A percentile compares a stretch with the other conserved stretches of the same genome.
These are phyloP conservation scores for Smutsia gigantea DNA, from an alignment of 2,797 vertebrate genomes.

Conservation along the genomic window DNA sequence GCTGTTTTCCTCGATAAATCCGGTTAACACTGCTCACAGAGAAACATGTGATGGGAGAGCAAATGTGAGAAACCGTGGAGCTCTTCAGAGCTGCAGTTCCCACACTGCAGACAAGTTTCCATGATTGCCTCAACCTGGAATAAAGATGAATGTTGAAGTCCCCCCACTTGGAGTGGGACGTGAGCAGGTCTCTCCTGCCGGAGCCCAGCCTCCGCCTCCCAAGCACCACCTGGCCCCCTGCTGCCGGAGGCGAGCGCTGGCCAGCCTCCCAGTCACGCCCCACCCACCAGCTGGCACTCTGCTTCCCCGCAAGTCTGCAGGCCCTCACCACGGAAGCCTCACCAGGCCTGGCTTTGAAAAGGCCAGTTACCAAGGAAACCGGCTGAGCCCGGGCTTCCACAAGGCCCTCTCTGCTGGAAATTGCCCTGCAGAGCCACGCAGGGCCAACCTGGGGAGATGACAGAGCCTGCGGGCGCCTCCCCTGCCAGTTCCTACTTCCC, in stretches of 20 bases:
- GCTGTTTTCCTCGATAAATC: not conserved
- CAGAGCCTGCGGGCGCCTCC: not conserved
- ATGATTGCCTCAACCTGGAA: not conserved
- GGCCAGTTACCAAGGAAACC: slow-evolving; percentile 57
- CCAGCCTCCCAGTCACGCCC: slow-evolving; percentile 28
- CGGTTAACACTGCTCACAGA: not conserved
- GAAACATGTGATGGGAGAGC: not conserved
- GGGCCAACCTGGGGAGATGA: not conserved
- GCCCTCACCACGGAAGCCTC: slow-evolving; percentile 39
- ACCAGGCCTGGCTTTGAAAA: not conserved
- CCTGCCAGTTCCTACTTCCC: not conserved
- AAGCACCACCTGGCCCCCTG: not conserved
- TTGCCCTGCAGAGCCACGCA: not conserved
- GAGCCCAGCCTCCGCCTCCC: slow-evolving; percentile 42
- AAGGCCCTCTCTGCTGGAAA: not conserved
- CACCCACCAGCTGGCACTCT: slow-evolving; percentile 21
- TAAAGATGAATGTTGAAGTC: not conserved
- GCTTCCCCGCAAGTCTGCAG: not conserved
- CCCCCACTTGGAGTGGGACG: not conserved
- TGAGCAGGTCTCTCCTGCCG: not conserved
- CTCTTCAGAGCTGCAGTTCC: not conserved
- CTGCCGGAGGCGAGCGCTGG: slow-evolving; percentile 44
- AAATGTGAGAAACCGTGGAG: not conserved
- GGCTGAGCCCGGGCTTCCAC: not conserved
- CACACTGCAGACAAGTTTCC: not conserved